Conservation (phyloP, 2,888 invertebrate genomes). For the Mylabris sibirica region DNA sequence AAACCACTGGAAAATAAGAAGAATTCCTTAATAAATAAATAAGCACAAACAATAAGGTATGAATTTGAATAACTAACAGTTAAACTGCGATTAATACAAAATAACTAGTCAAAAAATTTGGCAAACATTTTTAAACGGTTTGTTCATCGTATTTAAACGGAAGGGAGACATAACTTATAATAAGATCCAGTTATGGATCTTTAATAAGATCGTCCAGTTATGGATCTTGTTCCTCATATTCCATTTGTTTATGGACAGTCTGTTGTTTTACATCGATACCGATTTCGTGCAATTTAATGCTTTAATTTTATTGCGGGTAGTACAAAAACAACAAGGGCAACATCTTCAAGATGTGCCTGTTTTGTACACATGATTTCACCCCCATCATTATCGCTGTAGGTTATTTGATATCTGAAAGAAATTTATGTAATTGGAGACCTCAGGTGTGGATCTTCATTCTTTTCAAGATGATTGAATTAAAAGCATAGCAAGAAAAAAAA, state of each 20-base stretch:
- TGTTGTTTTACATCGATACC: not conserved
- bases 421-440: conserved; percentile 10
- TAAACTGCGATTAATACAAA: not conserved
- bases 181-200: not conserved
- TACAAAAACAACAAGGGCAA: not conserved
- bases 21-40: conserved; percentile 22
- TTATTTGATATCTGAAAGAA: conserved; percentile 8
- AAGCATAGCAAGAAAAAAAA: not conserved
- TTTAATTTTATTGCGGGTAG: not conserved
- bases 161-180: not conserved
- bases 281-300: not conserved
- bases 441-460: conserved; percentile 10
- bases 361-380: conserved; percentile 16
- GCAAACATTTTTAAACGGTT: not conserved
- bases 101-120: not conserved
- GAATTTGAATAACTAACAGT: not conserved
- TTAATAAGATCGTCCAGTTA: no score
- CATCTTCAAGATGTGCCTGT: not conserved
- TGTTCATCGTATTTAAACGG: not conserved
- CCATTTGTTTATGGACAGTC: not conserved
- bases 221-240: not conserved
- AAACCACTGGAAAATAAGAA: conserved; percentile 66
- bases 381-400: conserved; percentile 13
- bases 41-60: not conserved
- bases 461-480: conserved; percentile 4